Percentiles rank a stretch among this genome's conserved stretches.
Evolutionary conservation across 2,113 vertebrate genomes (phyloP).

Genomic region (Cygnus atratus): DNA sequence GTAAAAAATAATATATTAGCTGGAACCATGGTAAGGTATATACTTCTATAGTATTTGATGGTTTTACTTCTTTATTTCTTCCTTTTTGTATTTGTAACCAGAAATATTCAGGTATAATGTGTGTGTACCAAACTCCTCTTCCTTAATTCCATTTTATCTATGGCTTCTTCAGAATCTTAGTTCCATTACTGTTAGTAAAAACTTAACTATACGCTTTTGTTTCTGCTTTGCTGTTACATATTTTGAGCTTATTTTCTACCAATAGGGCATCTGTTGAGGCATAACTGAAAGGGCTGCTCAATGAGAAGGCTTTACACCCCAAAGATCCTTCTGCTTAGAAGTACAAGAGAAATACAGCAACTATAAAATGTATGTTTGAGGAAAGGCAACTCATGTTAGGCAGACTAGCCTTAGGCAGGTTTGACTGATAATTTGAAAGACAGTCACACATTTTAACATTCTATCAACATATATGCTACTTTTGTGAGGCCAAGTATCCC

Average conservation of each 20-base stretch:
- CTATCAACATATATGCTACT: not conserved
- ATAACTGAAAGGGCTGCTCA: not conserved
- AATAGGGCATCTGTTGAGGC: not conserved
- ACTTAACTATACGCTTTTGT: not conserved
- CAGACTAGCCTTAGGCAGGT: not conserved
- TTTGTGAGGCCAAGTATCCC: not conserved
- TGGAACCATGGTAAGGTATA: not conserved
- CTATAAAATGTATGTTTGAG: not conserved
- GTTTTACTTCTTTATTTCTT: not conserved
- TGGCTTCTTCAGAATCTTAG: not conserved
- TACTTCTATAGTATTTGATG: not conserved
- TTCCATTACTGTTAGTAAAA: not conserved
- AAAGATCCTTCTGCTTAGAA: not conserved
- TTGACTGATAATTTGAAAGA: not conserved
- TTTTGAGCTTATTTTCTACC: not conserved
- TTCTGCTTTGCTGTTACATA: not conserved
- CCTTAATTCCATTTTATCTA: not conserved
- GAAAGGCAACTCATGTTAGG: not conserved
- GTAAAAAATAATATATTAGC: not conserved
- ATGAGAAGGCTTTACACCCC: not conserved
- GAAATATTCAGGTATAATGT: not conserved
- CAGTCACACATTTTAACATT: not conserved
- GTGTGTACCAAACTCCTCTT: not conserved
- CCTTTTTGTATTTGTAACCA: not conserved
- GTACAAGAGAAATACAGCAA: not conserved